Base-by-base conservation (phyloP, 2,888 invertebrate species). In the Pristionchus maxplancki region DNA sequence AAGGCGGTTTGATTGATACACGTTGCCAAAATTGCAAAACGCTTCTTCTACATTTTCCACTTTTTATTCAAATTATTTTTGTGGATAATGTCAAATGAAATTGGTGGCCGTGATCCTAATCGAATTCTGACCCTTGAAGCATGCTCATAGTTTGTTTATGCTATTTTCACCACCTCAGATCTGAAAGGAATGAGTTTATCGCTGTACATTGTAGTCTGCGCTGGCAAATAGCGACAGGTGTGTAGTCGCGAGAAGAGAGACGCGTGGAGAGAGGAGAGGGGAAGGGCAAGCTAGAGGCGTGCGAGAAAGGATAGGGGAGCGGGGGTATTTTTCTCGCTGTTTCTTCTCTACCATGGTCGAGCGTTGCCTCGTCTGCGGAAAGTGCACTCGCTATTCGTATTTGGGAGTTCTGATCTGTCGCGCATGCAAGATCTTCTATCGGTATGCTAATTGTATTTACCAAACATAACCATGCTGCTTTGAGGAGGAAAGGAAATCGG, bases 361-460 rank as follows among this genome's bases (percentile, higher is more conserved):
- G 24, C 40, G 20, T 74, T 78, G 78, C 48, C 78, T 78, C 44
- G 48, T 78, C 40, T 78, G 78, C 17, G 6, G 17, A 20, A n/a
- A n/a, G 8, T 48, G 5, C 9, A 78, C 78, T 78, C 44, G 48
- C 44, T 48, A 78, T 20, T 44, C 78, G 44, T 48, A 78, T 78
- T 34, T 78, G 3, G 24, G 37, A 44, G 78, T 78, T 48, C 78
- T 78, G 48, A 78, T 78, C 28, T 78, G 78, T 13, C 24, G 78
- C n/a, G 78, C 78, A 5, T 78, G 78, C 44, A 78, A 78, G 78
- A 78, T 78, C 44, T 78, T 78, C 78, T 78, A 78, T 17, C n/a
- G n/a, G 78, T 78, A 9, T 6, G 28, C 34, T 15, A 67, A 48
- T 78, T 44, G 9, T 6, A 40, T 78, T 24, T 17, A n/a, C n/a